Conservation (phyloP, 2,113 vertebrate genomes). For the Urocolius indicus region DNA sequence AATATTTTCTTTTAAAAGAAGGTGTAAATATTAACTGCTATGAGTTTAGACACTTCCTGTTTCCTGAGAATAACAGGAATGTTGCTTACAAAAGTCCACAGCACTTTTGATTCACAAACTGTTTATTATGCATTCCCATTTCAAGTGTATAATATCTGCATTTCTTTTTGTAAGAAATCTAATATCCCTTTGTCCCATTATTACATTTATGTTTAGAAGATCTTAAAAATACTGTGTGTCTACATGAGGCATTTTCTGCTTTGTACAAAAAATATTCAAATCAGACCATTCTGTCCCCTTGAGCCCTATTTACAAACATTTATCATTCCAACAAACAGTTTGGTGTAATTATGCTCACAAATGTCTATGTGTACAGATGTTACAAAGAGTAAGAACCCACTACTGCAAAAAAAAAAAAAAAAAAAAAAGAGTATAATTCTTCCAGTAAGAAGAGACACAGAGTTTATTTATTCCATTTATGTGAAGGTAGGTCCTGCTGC, state of each 20-base stretch:
- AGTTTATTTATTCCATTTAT: neutral
- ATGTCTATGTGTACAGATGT: neutral
- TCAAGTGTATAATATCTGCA: neutral
- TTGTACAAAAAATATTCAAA: neutral
- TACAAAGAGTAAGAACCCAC: neutral
- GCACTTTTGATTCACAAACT: neutral
- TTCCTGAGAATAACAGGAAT: neutral
- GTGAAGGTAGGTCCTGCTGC: neutral
- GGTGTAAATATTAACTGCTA: neutral
- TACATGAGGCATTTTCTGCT: neutral
- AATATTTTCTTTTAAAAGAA: neutral
- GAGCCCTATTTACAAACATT: neutral
- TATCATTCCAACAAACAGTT: neutral
- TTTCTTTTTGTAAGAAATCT: neutral
- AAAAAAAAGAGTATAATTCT: too few species aligned
- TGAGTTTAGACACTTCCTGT: neutral
- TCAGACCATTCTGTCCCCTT: neutral
- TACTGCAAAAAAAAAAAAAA: neutral
- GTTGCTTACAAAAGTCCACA: neutral
- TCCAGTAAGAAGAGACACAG: neutral
- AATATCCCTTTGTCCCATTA: neutral
- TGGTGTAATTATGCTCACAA: neutral
- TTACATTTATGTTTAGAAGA: neutral
- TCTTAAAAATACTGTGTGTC: neutral
- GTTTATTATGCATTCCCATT: neutral